Evolutionary conservation across 2,888 invertebrate genomes (phyloP).

Genomic region (Rotaria macrura): DNA sequence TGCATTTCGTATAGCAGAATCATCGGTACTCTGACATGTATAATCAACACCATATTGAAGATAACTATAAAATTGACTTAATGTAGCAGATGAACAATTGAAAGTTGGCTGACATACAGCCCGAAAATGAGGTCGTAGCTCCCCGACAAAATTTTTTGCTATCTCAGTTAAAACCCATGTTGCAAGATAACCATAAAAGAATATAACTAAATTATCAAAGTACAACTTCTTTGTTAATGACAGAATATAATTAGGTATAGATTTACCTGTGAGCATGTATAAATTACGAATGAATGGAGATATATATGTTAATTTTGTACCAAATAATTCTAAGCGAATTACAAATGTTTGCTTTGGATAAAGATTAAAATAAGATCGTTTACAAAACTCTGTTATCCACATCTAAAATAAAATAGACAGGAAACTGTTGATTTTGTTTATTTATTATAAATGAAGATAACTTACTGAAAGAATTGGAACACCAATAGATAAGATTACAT

Average conservation of each 20-base stretch:
- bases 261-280: conserved; percentile 4
- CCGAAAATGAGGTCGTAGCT: conserved; percentile 33
- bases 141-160: conserved; percentile 31
- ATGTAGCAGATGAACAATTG: not conserved
- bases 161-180: conserved; percentile 31
- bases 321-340: conserved; percentile 12
- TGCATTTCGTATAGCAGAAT: not conserved
- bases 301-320: not conserved
- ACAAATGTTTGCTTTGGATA: not conserved
- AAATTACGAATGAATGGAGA: conserved; percentile 21
- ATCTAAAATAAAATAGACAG: not conserved
- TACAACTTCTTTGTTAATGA: no score
- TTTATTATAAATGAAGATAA: not conserved
- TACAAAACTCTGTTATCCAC: not conserved
- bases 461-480: not conserved
- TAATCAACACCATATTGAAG: not conserved
- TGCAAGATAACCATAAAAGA: conserved; percentile 26
- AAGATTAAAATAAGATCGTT: not conserved
- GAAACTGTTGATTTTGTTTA: not conserved
- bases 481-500: not conserved
- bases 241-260: no score
- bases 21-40: not conserved
- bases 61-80: not conserved
- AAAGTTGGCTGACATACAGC: conserved; percentile 22
- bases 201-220: conserved; percentile 4